Evolutionary conservation across 2,113 vertebrate genomes (phyloP).

Genomic region (Edolisoma coerulescens): DNA sequence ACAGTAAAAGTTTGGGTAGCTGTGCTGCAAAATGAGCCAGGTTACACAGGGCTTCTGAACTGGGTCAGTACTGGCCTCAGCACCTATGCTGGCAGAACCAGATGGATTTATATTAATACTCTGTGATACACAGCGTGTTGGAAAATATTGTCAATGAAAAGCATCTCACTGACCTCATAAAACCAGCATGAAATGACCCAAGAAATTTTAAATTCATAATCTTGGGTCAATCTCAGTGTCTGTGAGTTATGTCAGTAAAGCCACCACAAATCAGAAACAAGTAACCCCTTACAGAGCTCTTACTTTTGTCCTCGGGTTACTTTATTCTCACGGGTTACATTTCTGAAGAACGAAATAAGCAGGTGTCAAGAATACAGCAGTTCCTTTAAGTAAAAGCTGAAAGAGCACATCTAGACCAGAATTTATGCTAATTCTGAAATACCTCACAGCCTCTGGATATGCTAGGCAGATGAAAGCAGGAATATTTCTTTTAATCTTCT

Average conservation of each 20-base stretch:
- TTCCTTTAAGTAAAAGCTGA: neutral
- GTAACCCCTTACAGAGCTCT: slow-evolving; percentile 1
- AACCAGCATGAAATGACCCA: neutral
- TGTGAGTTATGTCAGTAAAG: neutral
- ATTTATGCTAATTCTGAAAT: slow-evolving; percentile 38
- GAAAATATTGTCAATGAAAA: neutral
- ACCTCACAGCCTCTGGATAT: neutral
- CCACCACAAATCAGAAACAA: neutral
- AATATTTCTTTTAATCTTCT: slow-evolving; percentile 40
- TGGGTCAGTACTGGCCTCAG: neutral
- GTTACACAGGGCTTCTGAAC: neutral
- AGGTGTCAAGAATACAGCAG: neutral
- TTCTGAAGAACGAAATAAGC: neutral
- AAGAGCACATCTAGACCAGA: neutral
- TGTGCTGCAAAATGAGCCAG: neutral
- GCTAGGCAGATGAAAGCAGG: slow-evolving; percentile 4
- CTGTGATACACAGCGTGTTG: neutral
- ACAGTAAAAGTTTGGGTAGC: neutral
- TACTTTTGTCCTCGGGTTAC: neutral
- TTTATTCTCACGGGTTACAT: neutral
- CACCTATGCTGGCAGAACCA: neutral
- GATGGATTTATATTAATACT: neutral
- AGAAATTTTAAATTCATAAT: neutral
- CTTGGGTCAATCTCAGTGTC: neutral
- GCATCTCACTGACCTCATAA: neutral